A percentile compares a stretch with the other conserved stretches of the same genome.
Conservation (phyloP, 2,888 invertebrate species). For the Germaria angustata region DNA sequence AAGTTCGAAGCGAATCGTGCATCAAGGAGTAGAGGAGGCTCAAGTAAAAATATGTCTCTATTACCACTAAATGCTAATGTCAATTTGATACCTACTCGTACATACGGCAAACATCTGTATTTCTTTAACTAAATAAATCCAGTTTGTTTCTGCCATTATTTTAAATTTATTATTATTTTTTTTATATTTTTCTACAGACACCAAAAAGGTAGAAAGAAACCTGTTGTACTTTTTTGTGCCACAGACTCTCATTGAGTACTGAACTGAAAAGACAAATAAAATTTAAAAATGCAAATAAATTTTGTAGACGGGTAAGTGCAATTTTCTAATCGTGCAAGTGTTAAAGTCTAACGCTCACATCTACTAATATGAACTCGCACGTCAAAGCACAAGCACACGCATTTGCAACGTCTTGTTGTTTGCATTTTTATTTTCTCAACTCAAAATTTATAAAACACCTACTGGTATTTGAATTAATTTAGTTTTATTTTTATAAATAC, state of each 20-base stretch:
- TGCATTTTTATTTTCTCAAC: neutral
- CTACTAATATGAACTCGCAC: no score
- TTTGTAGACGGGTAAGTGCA: conserved; percentile 23
- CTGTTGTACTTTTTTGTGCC: conserved; percentile 35
- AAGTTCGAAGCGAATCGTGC: neutral
- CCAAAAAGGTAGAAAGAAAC: conserved; percentile 28
- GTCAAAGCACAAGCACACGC: neutral
- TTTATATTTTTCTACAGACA: neutral
- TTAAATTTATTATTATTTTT: neutral
- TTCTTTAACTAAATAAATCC: conserved; percentile 53
- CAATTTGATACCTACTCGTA: conserved; percentile 63
- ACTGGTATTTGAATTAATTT: conserved; percentile 54
- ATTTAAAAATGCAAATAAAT: conserved; percentile 60
- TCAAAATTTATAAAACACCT: conserved; percentile 47
- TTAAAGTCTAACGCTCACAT: conserved; percentile 18
- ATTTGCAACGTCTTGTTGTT: neutral
- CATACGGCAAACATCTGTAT: conserved; percentile 54
- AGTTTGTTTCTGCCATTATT: conserved; percentile 32
- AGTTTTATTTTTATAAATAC: neutral
- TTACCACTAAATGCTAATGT: conserved; percentile 61
- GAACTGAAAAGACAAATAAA: conserved; percentile 3
- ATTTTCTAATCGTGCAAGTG: conserved; percentile 46
- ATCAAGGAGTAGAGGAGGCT: neutral
- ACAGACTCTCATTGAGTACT: conserved; percentile 11
- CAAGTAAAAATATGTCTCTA: conserved; percentile 60